A percentile compares a stretch with the other conserved stretches of the same genome.
These are phyloP conservation scores for Corydoras sp. DNA, from an alignment of 2,113 vertebrate genomes.

Conservation along the genomic window DNA sequence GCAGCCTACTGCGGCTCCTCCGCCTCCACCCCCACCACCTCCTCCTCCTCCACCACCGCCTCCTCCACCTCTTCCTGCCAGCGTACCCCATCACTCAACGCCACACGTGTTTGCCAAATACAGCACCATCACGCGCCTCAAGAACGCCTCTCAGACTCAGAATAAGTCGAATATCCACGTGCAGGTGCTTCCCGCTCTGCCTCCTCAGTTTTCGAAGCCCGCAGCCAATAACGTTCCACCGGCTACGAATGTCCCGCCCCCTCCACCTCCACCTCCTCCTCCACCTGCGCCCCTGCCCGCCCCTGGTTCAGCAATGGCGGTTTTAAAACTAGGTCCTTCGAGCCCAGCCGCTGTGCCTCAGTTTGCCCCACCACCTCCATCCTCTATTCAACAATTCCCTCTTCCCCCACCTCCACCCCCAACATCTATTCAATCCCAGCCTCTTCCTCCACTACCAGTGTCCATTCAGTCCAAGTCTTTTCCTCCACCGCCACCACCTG, in stretches of 20 bases:
- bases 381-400: slow-evolving; percentile 26
- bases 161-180: slow-evolving; percentile 37
- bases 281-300: slow-evolving; percentile 67
- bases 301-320: slow-evolving; percentile 79
- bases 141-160: slow-evolving; percentile 67
- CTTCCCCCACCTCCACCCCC: neutral
- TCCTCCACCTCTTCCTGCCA: slow-evolving; percentile 58
- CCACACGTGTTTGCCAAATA: slow-evolving; percentile 79
- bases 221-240: slow-evolving; percentile 68
- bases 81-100: slow-evolving; percentile 62
- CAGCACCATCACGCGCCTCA: slow-evolving; percentile 80
- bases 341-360: slow-evolving; percentile 55
- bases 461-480: slow-evolving; percentile 66
- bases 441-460: slow-evolving; percentile 44
- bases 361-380: slow-evolving; percentile 61
- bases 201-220: slow-evolving; percentile 55
- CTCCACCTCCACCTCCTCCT: slow-evolving; percentile 65
- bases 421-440: neutral
- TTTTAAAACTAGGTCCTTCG: slow-evolving; percentile 68
- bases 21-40: neutral
- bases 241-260: slow-evolving; percentile 67
- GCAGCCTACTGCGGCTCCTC: slow-evolving; percentile 14
- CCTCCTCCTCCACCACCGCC: slow-evolving; percentile 46
- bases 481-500: slow-evolving; percentile 60
- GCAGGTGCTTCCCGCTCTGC: slow-evolving; percentile 43